Base-by-base conservation (phyloP, 2,113 vertebrate genomes). In the Ibidorhyncha struthersii region DNA sequence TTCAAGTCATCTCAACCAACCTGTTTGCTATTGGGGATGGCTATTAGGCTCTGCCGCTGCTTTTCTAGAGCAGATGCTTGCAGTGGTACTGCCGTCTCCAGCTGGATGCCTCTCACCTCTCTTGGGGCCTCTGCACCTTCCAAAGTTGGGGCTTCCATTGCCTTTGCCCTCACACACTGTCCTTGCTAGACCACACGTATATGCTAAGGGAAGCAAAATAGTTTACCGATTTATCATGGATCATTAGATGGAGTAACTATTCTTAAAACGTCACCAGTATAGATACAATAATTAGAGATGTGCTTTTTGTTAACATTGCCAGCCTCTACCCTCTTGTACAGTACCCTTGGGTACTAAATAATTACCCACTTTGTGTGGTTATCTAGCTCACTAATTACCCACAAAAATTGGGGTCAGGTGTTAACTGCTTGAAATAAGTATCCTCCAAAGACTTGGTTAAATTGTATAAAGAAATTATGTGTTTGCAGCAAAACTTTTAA, bases 391-490 rank as follows among this genome's bases (percentile, higher is more conserved):
- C 98, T 98, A 98, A 98, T 98, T 98, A 98, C 98, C 98, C 98
- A 98, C 98, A 98, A 98, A 98, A 98, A 98, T 98, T 98, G 98
- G 98, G 98, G 98, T 98, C 98, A 98, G 98, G 98, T 98, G 98
- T 98, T 98, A 98, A 98, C 98, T 98, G 98, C 98, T 98, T 96
- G 98, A 98, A 98, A 98, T 98, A 98, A 98, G 98, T 98, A 98
- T 98, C 98, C 98, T 98, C 98, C 89, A 92, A 98, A 98, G 98
- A 96, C 91, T 96, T 86, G 61, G 36, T 90, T 96, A 94, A 97
- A 97, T 96, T 97, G 96, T 97, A 36, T 91, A 91, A 97, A 98
- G 97, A 98, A 98, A 98, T 98, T 76, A 76, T 93, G 92, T 97
- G 96, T 98, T 98, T 98, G 93, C 96, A 95, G 18, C 93, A 98